Base-by-base conservation (phyloP, 2,797 vertebrate species). In the Lutjanus argentimaculatus region DNA sequence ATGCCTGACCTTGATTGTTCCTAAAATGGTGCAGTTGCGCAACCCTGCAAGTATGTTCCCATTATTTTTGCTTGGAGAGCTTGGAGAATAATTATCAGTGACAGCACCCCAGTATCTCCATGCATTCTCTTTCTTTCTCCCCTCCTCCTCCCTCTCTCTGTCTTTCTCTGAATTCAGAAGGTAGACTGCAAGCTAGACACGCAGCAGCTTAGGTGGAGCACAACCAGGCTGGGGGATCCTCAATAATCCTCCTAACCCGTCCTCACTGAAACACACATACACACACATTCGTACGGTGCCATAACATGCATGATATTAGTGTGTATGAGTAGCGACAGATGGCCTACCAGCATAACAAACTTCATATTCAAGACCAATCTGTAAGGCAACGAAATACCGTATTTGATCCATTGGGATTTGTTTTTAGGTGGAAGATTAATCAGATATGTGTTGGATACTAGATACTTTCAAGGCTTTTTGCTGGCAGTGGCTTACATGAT, bases 161-260 rank as follows among this genome's bases (percentile, higher is more conserved):
- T 59, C 49, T 66, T 36, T 57, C 25, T 67, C 22, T 17, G 17
- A 8, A 21, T 16, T 67, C 68, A 84, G 68, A 78, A 64, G 67
- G 57, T 30, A 68, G 77, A 86, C 72, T 83, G 78, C 59, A 77
- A 62, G 68, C 75, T 85, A 61, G 72, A 86, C 86, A 71, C 61
- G 73, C 64, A 80, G 80, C 68, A 70, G 84, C 75, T 91, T 87
- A 85, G 71, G 52, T 71, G 63, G 65, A 67, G 78, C 64, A 62
- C 73, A 70, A 43, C 67, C 49, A 64, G 49, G 75, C 49, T n/a
- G 49, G 57, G 36, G 58, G 80, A 82, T 85, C 76, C 49, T 80
- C 53, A 3, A 57, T 83, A 82, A 86, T 91, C 87, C 75, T 71
- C 79, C 73, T 72, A 74, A 77, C 61, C 69, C 51, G 4, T 36